Base-by-base conservation (phyloP, 2,113 vertebrate species). In the Cinclus cinclus region DNA sequence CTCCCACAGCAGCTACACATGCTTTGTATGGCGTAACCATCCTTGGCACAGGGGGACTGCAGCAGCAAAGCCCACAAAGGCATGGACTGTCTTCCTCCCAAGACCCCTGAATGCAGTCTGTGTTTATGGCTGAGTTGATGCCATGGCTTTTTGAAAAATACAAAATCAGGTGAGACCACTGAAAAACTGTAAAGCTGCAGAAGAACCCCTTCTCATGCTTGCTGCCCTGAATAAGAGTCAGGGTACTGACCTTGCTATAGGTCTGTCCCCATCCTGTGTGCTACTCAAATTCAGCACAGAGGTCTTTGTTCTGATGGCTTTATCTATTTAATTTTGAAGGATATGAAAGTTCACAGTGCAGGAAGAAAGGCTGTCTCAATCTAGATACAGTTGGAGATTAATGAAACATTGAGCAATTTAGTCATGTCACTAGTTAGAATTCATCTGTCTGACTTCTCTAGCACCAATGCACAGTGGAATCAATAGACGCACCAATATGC, bases 1-100 rank as follows among this genome's bases (percentile, higher is more conserved):
- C 11, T n/a, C 30, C 30, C 8, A 7, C 35, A 59, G 76, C 59
- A 87, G 83, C 50, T 37, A 2, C 0, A 2, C 2, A 1, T 0
- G 0, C 15, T 76, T 62, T 3, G 2, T 35, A 7, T 2, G 24
- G 39, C 10, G 6, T 23, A 10, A 30, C 50, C 37, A 42, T 16
- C 33, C 35, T 19, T 42, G 52, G 35, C 58, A 24, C 44, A 30
- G 24, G 56, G 46, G 13, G 4, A 24, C 39, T 60, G 31, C 55
- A 86, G 71, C 58, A 89, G 53, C 39, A n/a, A 80, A 58, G 42
- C 11, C 28, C 63, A 20, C 50, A 39, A n/a, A 19, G 22, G 15
- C 46, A 30, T 11, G 82, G 70, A 35, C 69, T 83, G 69, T 64
- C 44, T 35, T 75, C 81, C 62, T 55, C 35, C 42, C n/a, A 39